Evolutionary conservation across 2,888 invertebrate species (phyloP), one percentile per base, ranked within the genome.

Genomic region (Gandaritis pyraliata): DNA sequence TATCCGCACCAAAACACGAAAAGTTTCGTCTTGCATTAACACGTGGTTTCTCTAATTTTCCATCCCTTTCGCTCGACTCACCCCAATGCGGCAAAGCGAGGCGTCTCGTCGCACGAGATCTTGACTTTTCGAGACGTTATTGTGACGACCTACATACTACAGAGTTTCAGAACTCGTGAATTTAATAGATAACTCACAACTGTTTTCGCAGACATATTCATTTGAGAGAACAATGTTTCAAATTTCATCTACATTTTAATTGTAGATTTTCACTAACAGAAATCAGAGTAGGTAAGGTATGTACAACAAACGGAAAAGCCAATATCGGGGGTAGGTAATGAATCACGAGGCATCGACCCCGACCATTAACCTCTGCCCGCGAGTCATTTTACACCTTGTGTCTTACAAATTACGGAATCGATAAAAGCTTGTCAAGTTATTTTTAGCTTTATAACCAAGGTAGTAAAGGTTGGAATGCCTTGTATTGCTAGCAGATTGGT

Each of bases 81-180:
- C 86, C 80, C 85, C 86, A 90, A 81, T 91, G 91, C 92, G 90
- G 88, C 88, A 92, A 88, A 80, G 77, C 78, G 82, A 71, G 62
- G 79, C 81, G 81, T 80, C 78, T 80, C 78, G 74, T 80, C 81
- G 77, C 75, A 76, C 82, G 82, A 81, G 85, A 86, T 88, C 82
- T 61, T 61, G 41, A 65, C 58, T 60, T 59, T 64, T 55, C 53
- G 61, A 65, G 61, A 60, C 66, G 64, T 51, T 70, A 68, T 66
- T 65, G 64, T 65, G 57, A 68, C 63, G 64, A 70, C 68, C 68
- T 71, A 71, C 64, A 67, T 71, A 62, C 51, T 56, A 51, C 38
- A 36, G 48, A 46, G 66, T 72, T 58, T 58, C 54, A 16, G 45
- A 62, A 39, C 66, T 71, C 57, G 66, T 64, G 55, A 72, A 72